Conservation (phyloP, 2,113 vertebrate genomes). For the Pholis gunnellus region DNA sequence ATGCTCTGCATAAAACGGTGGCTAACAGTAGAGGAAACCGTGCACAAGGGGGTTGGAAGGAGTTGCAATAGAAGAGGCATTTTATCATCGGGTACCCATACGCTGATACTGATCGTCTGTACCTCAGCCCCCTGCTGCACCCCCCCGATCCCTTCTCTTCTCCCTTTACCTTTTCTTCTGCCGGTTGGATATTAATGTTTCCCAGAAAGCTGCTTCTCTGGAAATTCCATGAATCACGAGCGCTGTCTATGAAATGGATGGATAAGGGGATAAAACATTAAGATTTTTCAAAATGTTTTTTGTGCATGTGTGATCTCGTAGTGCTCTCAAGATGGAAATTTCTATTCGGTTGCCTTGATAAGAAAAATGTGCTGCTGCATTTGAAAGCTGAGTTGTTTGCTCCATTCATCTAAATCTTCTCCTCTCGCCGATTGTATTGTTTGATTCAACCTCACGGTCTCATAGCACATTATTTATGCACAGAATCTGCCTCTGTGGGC, state of each 20-base stretch:
- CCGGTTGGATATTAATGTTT: slow-evolving; percentile 80
- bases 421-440: slow-evolving; percentile 35
- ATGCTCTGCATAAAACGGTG: slow-evolving; percentile 39
- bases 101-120: slow-evolving; percentile 68
- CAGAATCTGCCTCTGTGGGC: slow-evolving; percentile 51
- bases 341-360: slow-evolving; percentile 45
- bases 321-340: slow-evolving; percentile 55
- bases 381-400: slow-evolving; percentile 61
- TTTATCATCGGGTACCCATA: slow-evolving; percentile 66
- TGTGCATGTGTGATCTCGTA: slow-evolving; percentile 47
- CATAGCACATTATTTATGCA: slow-evolving; percentile 61
- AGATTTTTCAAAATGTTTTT: slow-evolving; percentile 58
- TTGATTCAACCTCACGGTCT: slow-evolving; percentile 47
- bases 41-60: slow-evolving; percentile 29
- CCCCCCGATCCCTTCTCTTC: slow-evolving; percentile 49
- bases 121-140: slow-evolving; percentile 52
- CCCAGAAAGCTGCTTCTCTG: slow-evolving; percentile 80
- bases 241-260: slow-evolving; percentile 66
- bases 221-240: slow-evolving; percentile 76
- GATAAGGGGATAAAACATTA: slow-evolving; percentile 70
- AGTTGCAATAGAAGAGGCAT: slow-evolving; percentile 34
- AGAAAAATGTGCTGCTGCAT: slow-evolving; percentile 72
- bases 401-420: slow-evolving; percentile 59
- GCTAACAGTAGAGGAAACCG: slow-evolving; percentile 29
- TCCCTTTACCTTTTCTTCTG: slow-evolving; percentile 63